These are phyloP conservation scores for Phortica magna DNA, from an alignment of 2,888 invertebrate genomes.

Conservation along the genomic window DNA sequence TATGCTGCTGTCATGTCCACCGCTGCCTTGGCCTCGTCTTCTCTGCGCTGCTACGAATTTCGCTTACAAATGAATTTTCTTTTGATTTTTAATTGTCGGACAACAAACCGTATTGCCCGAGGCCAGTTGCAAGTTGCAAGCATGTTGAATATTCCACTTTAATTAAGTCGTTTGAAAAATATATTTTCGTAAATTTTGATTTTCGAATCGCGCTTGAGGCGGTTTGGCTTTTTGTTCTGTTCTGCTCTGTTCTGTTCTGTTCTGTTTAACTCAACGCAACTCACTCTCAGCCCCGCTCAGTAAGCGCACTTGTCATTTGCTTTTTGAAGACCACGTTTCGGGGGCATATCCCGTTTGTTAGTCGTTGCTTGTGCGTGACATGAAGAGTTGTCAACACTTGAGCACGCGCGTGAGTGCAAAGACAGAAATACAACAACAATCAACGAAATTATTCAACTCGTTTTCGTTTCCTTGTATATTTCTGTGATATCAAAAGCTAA, in stretches of 20 bases:
- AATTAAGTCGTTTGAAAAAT: conserved; percentile 24
- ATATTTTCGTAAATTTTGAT: not conserved
- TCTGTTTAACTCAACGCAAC: too few species aligned
- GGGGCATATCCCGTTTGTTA: not conserved
- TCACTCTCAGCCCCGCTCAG: too few species aligned
- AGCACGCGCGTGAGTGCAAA: conserved; percentile 64
- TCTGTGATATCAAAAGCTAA: not conserved
- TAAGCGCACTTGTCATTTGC: too few species aligned
- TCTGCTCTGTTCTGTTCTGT: not conserved
- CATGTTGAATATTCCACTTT: conserved; percentile 3
- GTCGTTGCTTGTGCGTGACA: conserved; percentile 39
- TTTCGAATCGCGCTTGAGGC: not conserved
- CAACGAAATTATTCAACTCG: conserved; percentile 65
- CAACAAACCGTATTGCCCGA: conserved; percentile 53
- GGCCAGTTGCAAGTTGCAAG: conserved; percentile 49
- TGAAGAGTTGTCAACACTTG: conserved; percentile 66
- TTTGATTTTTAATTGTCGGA: conserved; percentile 68
- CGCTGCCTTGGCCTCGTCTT: not conserved
- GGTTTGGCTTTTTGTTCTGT: not conserved
- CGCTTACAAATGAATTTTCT: conserved; percentile 9
- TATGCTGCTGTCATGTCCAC: not conserved
- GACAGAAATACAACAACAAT: conserved; percentile 51
- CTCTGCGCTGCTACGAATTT: not conserved
- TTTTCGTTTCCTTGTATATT: conserved; percentile 22
- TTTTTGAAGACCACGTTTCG: conserved; percentile 15